Base-by-base conservation (phyloP, 2,888 invertebrate species). In the Eupithecia pulchellata region DNA sequence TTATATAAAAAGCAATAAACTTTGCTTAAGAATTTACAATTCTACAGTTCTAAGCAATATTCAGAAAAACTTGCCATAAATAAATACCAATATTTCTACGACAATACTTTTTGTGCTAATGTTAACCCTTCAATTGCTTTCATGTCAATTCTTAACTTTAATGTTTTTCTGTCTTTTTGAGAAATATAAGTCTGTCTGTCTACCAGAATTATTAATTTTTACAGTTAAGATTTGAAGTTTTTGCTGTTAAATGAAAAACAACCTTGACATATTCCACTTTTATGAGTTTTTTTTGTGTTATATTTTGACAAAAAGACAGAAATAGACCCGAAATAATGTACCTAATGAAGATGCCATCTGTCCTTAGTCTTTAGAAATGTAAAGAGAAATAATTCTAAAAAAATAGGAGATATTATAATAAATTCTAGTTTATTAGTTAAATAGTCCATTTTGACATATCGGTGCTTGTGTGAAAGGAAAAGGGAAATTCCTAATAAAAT, bases 361-460 rank as follows among this genome's bases (percentile, higher is more conserved):
- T 91, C 91, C 90, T 84, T 92, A 91, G 88, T 78, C 80, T 80
- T 47, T 68, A 65, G 32, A 63, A 74, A 57, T 79, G 81, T 89
- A 89, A 88, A 82, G 78, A 86, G 83, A 90, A 14, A 20, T 61
- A 90, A 91, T 91, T 91, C 89, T 91, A 92, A 92, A 91, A 78
- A 75, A 75, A 84, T 83, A 84, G 86, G 86, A 84, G 82, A 75
- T 85, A 82, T 87, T 89, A 86, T 78, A 82, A 83, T 83, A 78
- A 80, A 77, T 78, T 66, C 64, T 72, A 73, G 73, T 69, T 55
- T 63, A 73, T 67, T 78, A 72, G 73, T 52, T 55, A 52, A 71
- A 75, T 91, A 92, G 92, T 93, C 92, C 91, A 93, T 90, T 85
- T 90, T 84, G 84, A 93, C 93, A 93, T 93, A 93, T 93, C 93